These are phyloP conservation scores for Coendou prehensilis DNA, from an alignment of 2,797 vertebrate species.

Conservation along the genomic window DNA sequence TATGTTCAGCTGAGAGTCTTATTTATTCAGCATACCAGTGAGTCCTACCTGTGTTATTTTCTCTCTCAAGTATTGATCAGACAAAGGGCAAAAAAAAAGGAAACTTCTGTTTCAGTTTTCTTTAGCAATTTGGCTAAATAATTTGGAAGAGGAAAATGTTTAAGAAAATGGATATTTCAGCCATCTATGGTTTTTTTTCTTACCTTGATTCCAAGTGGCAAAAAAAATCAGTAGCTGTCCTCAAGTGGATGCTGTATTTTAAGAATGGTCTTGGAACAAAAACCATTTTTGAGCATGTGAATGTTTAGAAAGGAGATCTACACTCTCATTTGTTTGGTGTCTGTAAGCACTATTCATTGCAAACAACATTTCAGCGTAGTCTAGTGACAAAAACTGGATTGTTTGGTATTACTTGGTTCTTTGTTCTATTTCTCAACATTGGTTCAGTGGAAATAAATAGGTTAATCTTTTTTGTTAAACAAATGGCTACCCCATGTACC, in stretches of 20 bases:
- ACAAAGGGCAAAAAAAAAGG: background rate
- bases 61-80: background rate
- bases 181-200: background rate
- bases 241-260: background rate
- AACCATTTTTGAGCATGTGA: background rate
- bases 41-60: background rate
- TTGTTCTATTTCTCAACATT: background rate
- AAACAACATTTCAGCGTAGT: background rate
- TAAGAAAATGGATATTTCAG: background rate
- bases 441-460: background rate
- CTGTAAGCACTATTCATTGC: background rate
- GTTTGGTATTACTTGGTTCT: background rate
- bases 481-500: background rate
- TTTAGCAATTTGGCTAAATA: background rate
- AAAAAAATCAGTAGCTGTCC: background rate
- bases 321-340: background rate
- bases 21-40: background rate
- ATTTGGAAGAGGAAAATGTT: background rate
- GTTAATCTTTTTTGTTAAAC: background rate
- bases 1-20: background rate
- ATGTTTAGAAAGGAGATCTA: background rate
- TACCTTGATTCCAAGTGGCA: background rate
- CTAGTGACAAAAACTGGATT: background rate
- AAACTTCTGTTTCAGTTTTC: background rate
- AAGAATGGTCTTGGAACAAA: slow-evolving; percentile 19